Evolutionary conservation across 2,113 vertebrate genomes (phyloP), one percentile per base, ranked within the genome.

Genomic region (Rhipidura dahli): DNA sequence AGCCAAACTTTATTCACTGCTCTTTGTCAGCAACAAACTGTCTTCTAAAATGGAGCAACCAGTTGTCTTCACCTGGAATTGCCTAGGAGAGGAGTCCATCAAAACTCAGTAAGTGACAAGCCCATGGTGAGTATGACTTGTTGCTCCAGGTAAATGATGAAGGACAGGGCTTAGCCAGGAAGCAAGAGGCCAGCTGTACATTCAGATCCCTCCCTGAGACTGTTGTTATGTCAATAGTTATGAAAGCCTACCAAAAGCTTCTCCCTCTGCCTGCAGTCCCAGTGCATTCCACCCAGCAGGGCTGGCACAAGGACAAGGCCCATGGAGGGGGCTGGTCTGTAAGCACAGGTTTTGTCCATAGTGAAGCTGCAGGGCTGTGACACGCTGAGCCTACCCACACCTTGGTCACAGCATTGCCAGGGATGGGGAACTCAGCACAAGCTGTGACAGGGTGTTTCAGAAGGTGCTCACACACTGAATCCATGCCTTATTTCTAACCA

Each of bases 21-120:
- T 90, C 42, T 78, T 87, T 91, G 53, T 91, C 94, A 91, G 89
- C 83, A 84, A 80, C 61, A 78, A 92, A 59, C 56, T 87, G 18
- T 56, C 73, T 76, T 84, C 69, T 59, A 44, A 59, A 89, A 73
- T 64, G 40, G 49, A 94, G 40, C 19, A 75, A 50, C 39, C 19
- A 47, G 24, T 37, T 66, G 44, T 65, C 78, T 89, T 89, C 78
- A 87, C 61, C 50, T 60, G 44, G 51, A 19, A 70, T 72, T 95
- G 68, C 70, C 71, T 37, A 37, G 72, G 47, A 92, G 65, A 82
- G 65, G 42, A 0, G 0, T 81, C 69, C 40, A 33, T 92, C 83
- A 89, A 84, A 94, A 75, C 16, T 23, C 8, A 5, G 17, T 28
- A 60, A 83, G 50, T 30, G 64, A 66, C 39, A 83, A 81, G 57